These are phyloP conservation scores for Platichthys flesus DNA, from an alignment of 2,113 vertebrate species.

Conservation along the genomic window DNA sequence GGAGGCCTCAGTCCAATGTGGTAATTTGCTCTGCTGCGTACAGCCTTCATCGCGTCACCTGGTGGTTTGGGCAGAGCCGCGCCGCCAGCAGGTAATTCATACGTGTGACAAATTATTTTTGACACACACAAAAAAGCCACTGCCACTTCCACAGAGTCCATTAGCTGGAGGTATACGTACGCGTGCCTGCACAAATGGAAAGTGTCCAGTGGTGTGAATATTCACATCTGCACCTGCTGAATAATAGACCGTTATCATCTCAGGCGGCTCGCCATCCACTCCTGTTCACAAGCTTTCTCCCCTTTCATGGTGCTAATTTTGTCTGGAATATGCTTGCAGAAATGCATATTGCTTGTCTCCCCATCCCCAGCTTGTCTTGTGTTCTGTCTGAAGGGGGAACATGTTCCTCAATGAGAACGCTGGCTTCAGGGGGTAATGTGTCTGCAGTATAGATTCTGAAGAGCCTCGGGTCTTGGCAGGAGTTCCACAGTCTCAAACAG, in stretches of 20 bases:
- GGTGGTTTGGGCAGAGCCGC: conserved; percentile 50
- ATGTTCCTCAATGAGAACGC: conserved; percentile 43
- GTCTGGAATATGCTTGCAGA: conserved; percentile 12
- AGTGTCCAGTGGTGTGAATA: conserved; percentile 75
- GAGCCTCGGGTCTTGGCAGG: conserved; percentile 64
- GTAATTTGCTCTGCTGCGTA: conserved; percentile 71
- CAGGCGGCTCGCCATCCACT: conserved; percentile 52
- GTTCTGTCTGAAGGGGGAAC: conserved; percentile 51
- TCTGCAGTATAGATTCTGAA: conserved; percentile 53
- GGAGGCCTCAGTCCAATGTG: conserved; percentile 40
- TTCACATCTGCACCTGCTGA: conserved; percentile 78
- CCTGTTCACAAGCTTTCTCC: conserved; percentile 34
- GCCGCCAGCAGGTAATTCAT: no score
- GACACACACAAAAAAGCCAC: background rate
- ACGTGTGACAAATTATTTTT: conserved; percentile 2
- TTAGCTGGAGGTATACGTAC: conserved; percentile 44
- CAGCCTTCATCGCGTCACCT: conserved; percentile 72
- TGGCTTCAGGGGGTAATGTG: conserved; percentile 61
- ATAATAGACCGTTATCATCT: conserved; percentile 75
- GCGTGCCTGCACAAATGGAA: conserved; percentile 59
- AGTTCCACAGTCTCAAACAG: conserved; percentile 56
- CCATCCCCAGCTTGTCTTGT: conserved; percentile 47
- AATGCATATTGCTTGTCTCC: conserved; percentile 68
- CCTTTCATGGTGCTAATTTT: conserved; percentile 57
- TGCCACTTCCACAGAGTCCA: conserved; percentile 64